Percentiles rank a stretch among this genome's conserved stretches.
Conservation (phyloP, 1,140 invertebrate genomes). For the Holotrichia oblita region DNA sequence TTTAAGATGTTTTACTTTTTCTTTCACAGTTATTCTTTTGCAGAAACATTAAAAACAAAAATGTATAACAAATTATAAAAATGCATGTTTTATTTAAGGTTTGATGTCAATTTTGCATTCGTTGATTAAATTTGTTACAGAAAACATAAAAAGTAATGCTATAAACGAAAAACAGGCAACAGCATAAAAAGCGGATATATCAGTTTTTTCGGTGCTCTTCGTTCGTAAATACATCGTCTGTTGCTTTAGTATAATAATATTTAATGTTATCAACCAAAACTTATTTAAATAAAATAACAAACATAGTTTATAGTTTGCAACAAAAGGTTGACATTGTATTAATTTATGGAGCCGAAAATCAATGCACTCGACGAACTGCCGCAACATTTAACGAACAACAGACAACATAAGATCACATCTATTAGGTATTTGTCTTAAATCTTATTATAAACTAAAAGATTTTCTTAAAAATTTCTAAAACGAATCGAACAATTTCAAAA, state of each 20-base stretch:
- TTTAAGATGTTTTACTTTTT: not conserved
- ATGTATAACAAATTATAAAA: not conserved
- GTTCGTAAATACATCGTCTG: constrained; percentile 23
- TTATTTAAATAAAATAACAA: constrained; percentile 11
- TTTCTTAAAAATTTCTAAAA: too few relatives aligned
- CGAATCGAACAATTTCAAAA: too few relatives aligned
- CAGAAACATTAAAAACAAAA: too few relatives aligned
- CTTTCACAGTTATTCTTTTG: too few relatives aligned
- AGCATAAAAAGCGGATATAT: not conserved
- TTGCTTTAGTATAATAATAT: constrained; percentile 28
- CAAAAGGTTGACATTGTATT: constrained; percentile 43
- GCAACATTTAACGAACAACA: too few relatives aligned
- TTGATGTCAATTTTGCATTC: not conserved
- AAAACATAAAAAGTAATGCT: not conserved
- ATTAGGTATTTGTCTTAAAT: constrained; percentile 41
- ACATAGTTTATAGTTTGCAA: constrained; percentile 8
- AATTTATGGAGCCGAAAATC: constrained; percentile 41
- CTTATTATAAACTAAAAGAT: too few relatives aligned
- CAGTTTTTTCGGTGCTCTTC: not conserved
- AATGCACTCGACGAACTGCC: constrained; percentile 37
- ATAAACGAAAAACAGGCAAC: constrained; percentile 10
- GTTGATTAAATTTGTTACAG: not conserved
- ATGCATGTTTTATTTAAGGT: not conserved
- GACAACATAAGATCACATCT: too few relatives aligned
- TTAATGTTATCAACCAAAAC: constrained; percentile 2